phyloP scores from a whole-genome alignment of 1,140 invertebrate species.

The Globodera rostochiensis region DNA sequence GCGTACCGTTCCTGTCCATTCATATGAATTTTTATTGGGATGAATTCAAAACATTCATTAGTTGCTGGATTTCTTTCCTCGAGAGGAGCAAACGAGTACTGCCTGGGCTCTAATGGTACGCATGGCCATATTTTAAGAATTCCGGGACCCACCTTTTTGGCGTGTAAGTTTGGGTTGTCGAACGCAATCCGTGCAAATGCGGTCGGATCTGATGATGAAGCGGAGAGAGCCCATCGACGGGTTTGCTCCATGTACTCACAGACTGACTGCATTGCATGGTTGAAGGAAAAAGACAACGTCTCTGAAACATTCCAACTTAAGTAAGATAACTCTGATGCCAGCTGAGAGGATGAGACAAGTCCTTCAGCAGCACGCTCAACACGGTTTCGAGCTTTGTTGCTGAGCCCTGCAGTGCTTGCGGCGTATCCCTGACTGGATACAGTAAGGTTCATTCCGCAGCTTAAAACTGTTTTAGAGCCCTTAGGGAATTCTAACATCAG shows the following conservation, averaged over 20 bases:
- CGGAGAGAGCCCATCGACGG: background rate
- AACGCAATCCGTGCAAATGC: background rate
- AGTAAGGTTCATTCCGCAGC: background rate
- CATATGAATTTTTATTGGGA: background rate
- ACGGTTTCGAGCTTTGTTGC: background rate
- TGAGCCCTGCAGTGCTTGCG: background rate
- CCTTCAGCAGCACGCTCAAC: background rate
- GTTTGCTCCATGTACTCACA: background rate
- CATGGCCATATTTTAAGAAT: slow-evolving; percentile 12
- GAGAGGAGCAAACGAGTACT: background rate
- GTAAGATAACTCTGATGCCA: background rate
- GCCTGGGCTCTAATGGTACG: background rate
- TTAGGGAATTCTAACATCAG: background rate
- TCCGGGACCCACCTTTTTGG: background rate
- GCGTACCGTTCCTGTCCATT: background rate
- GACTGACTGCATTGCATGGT: background rate
- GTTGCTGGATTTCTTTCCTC: background rate
- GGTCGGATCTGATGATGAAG: background rate
- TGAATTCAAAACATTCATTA: background rate
- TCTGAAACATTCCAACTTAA: background rate
- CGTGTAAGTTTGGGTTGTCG: slow-evolving; percentile 1
- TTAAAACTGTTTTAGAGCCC: background rate
- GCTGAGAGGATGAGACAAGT: background rate
- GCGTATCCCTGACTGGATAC: background rate
- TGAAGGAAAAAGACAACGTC: background rate